Conservation (phyloP, 2,797 vertebrate genomes). For the Tamandua tetradactyla region DNA sequence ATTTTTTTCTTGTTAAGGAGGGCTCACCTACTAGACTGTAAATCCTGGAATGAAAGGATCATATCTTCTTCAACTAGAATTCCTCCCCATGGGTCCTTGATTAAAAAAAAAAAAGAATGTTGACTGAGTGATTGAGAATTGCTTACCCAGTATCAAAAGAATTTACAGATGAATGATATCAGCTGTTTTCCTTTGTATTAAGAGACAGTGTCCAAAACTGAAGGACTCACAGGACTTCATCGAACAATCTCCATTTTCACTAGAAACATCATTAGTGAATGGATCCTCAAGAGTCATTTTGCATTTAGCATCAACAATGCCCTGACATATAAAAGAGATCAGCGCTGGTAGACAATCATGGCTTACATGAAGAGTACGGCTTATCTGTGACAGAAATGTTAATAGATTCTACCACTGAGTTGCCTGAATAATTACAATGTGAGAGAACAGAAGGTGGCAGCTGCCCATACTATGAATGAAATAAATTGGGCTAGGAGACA, state of each 20-base stretch:
- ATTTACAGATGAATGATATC: rapidly evolving
- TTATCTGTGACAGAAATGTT: neutral
- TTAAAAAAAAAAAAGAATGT: neutral
- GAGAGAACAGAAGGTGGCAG: neutral
- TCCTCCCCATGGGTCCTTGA: rapidly evolving
- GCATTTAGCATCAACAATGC: rapidly evolving
- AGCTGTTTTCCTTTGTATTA: neutral
- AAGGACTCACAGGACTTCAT: neutral
- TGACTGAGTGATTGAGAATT: neutral
- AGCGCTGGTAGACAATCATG: neutral
- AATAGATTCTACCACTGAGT: neutral
- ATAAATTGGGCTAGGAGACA: rapidly evolving
- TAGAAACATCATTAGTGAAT: rapidly evolving
- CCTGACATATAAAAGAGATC: neutral
- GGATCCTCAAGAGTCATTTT: neutral
- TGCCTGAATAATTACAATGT: rapidly evolving
- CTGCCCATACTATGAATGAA: neutral
- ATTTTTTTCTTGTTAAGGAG: neutral
- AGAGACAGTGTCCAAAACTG: too few relatives aligned
- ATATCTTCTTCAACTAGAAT: neutral
- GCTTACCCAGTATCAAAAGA: rapidly evolving
- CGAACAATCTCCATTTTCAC: neutral
- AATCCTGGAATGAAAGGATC: neutral
- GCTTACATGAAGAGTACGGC: rapidly evolving
- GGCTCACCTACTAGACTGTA: neutral